Conservation (phyloP, 1,140 invertebrate genomes). For the Achroia grisella region DNA sequence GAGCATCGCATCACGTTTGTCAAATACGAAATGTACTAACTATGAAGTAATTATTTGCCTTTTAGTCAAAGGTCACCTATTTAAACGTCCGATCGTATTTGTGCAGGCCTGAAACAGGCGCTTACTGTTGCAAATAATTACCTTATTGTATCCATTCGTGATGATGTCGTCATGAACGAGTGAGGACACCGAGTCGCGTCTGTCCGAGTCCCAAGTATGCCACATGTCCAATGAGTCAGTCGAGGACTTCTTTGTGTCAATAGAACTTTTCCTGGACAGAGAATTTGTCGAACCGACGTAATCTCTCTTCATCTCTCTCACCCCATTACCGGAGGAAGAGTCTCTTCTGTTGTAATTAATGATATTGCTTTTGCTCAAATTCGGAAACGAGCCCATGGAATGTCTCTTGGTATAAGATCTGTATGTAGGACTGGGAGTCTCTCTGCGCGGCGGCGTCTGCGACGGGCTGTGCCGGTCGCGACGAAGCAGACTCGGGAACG, state of each 20-base stretch:
- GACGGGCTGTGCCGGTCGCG: constrained; percentile 75
- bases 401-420: constrained; percentile 59
- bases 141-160: constrained; percentile 46
- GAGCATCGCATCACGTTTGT: no score
- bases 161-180: constrained; percentile 37
- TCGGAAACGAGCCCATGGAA: constrained; percentile 63
- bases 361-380: constrained; percentile 46
- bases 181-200: constrained; percentile 46
- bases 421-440: constrained; percentile 67
- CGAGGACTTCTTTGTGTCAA: constrained; percentile 77
- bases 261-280: constrained; percentile 68
- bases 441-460: constrained; percentile 73
- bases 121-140: constrained; percentile 28
- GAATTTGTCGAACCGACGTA: constrained; percentile 61
- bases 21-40: no score
- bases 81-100: no score
- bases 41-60: no score
- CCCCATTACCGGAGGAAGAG: constrained; percentile 37
- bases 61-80: no score
- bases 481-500: constrained; percentile 78
- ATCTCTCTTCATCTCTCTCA: constrained; percentile 68
- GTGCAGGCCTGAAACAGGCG: background rate
- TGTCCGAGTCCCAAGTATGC: constrained; percentile 80
- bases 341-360: constrained; percentile 53
- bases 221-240: constrained; percentile 82